Evolutionary conservation across 2,797 vertebrate species (phyloP).

Genomic region (Gymnocypris eckloni): DNA sequence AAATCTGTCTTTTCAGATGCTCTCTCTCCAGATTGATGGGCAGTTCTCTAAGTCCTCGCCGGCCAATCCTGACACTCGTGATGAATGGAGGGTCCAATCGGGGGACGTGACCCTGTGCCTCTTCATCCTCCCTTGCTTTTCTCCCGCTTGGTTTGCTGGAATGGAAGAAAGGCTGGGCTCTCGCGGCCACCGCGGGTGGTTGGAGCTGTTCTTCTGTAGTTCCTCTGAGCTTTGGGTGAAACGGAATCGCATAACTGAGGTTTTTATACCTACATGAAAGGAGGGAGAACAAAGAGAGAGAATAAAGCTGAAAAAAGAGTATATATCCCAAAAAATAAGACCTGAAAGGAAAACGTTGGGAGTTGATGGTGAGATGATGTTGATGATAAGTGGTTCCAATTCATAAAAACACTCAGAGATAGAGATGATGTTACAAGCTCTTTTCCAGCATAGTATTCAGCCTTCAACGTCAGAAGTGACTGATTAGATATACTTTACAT

Average conservation of each 20-base stretch:
- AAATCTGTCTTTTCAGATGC: conserved; percentile 24
- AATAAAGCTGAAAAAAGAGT: background rate
- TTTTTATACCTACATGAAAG: conserved; percentile 18
- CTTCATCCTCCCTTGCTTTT: conserved; percentile 3
- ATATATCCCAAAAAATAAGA: background rate
- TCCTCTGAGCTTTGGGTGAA: conserved; percentile 20
- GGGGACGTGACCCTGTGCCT: conserved; percentile 30
- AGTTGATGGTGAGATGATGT: background rate
- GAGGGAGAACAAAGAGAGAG: conserved; percentile 1
- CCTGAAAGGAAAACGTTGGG: background rate
- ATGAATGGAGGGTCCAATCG: conserved; percentile 46
- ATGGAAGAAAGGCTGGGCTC: background rate
- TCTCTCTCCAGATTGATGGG: conserved; percentile 12
- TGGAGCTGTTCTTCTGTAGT: background rate
- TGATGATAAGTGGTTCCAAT: background rate
- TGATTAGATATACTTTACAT: background rate
- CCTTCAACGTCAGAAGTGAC: background rate
- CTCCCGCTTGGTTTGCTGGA: background rate
- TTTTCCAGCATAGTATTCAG: too few relatives aligned
- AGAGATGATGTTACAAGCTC: background rate
- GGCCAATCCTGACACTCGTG: conserved; percentile 23
- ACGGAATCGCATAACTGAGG: background rate
- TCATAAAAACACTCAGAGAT: background rate
- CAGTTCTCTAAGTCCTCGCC: background rate
- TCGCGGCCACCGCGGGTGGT: background rate